Percentiles rank a stretch among this genome's conserved stretches.
Conservation (phyloP, 2,888 invertebrate species). For the Zootermopsis nevadensis region DNA sequence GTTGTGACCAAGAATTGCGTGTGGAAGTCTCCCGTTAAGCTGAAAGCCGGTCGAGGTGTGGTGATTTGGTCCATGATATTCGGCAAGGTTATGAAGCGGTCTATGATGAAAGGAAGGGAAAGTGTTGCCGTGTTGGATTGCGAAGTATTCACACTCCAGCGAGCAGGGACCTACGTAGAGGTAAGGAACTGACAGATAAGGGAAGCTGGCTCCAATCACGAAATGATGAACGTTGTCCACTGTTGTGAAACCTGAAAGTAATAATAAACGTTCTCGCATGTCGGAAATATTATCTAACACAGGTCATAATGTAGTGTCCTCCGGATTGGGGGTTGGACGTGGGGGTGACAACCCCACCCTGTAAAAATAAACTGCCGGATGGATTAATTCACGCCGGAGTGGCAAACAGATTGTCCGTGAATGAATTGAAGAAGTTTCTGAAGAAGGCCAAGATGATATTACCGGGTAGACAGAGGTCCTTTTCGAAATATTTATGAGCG, state of each 20-base stretch:
- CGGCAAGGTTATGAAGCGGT: background rate
- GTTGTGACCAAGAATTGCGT: background rate
- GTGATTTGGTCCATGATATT: too few species aligned
- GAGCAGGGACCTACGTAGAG: background rate
- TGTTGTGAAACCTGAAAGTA: background rate
- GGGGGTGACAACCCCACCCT: too few species aligned
- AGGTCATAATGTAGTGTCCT: too few species aligned
- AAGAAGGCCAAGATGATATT: too few species aligned
- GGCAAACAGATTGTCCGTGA: too few species aligned
- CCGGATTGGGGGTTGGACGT: too few species aligned
- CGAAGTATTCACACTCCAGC: conserved; percentile 8
- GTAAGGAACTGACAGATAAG: background rate
- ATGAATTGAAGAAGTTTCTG: too few species aligned
- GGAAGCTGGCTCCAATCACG: background rate
- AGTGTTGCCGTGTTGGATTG: background rate
- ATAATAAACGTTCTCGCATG: background rate
- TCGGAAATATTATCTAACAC: background rate
- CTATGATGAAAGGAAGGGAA: background rate
- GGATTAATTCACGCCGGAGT: too few species aligned
- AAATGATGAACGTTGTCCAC: background rate
- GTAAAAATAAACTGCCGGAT: too few species aligned
- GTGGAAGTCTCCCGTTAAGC: background rate
- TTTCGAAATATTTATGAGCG: too few species aligned
- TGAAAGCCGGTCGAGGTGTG: background rate
- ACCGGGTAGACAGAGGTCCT: too few species aligned